Percentiles rank a stretch among this genome's conserved stretches.
phyloP scores from a whole-genome alignment of 2,113 vertebrate species.

The Heterotis niloticus region DNA sequence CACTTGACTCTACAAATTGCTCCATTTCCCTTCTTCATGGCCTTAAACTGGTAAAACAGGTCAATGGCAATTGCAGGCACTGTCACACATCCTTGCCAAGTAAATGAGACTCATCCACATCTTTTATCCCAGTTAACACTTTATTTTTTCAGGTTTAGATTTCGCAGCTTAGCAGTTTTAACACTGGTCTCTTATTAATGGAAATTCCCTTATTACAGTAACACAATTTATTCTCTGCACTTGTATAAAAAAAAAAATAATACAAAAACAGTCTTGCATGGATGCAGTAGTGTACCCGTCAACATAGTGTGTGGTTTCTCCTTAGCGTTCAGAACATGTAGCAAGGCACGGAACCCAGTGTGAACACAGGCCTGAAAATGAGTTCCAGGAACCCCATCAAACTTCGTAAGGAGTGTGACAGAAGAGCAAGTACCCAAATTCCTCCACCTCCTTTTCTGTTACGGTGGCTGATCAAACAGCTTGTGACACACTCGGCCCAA shows the following conservation, averaged over 20 bases:
- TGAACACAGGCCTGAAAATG: neutral
- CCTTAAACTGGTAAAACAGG: neutral
- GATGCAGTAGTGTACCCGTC: neutral
- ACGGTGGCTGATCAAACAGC: no score
- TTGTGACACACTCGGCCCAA: neutral
- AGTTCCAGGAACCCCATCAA: neutral
- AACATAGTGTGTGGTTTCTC: neutral
- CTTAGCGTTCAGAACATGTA: neutral
- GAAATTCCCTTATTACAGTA: neutral
- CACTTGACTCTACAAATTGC: no score
- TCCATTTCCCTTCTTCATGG: neutral
- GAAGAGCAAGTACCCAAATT: neutral
- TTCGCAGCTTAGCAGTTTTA: conserved; percentile 12
- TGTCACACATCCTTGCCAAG: neutral
- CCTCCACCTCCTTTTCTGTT: neutral
- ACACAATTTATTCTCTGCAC: neutral
- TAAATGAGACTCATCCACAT: neutral
- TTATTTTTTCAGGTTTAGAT: conserved; percentile 21
- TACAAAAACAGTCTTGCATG: neutral
- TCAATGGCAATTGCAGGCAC: neutral
- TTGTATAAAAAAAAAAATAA: neutral
- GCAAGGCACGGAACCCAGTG: neutral
- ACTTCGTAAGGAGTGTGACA: neutral
- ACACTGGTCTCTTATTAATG: conserved; percentile 10
- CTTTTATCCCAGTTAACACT: neutral